Conservation (phyloP, 1,140 invertebrate genomes). For the Neodiprion pinetum region DNA sequence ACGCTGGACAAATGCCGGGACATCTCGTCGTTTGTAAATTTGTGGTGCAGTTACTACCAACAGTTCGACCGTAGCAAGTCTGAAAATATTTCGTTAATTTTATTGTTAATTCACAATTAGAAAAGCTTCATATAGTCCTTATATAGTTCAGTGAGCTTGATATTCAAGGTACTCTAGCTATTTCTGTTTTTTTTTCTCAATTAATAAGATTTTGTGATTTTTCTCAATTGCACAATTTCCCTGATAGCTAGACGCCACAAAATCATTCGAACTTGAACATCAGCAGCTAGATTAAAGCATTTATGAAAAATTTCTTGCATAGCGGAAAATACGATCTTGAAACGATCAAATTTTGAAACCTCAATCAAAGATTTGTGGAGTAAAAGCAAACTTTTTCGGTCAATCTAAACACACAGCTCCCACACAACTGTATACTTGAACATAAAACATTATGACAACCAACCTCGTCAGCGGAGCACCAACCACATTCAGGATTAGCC, state of each 20-base stretch:
- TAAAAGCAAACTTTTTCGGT: background rate
- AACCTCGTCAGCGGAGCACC: constrained; percentile 84
- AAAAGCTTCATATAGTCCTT: background rate
- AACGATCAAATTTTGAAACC: no score
- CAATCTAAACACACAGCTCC: background rate
- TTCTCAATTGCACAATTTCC: no score
- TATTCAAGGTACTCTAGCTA: no score
- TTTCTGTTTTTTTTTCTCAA: no score
- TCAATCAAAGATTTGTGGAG: no score
- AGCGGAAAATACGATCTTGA: no score
- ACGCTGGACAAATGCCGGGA: constrained; percentile 85
- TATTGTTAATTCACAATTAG: background rate
- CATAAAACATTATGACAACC: background rate
- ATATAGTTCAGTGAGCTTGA: background rate
- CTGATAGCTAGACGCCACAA: no score
- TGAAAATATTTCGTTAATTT: constrained; percentile 47
- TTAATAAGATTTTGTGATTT: no score
- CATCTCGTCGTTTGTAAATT: constrained; percentile 88
- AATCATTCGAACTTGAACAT: no score
- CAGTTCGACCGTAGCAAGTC: constrained; percentile 82
- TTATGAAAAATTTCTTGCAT: no score
- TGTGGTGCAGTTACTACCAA: constrained; percentile 83
- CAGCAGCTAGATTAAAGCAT: no score
- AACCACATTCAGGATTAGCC: constrained; percentile 91
- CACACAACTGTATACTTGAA: no score